Percentiles rank a stretch among this genome's conserved stretches.
These are phyloP conservation scores for Caenorhabditis sp. DNA, from an alignment of 2,888 invertebrate genomes.

Conservation along the genomic window DNA sequence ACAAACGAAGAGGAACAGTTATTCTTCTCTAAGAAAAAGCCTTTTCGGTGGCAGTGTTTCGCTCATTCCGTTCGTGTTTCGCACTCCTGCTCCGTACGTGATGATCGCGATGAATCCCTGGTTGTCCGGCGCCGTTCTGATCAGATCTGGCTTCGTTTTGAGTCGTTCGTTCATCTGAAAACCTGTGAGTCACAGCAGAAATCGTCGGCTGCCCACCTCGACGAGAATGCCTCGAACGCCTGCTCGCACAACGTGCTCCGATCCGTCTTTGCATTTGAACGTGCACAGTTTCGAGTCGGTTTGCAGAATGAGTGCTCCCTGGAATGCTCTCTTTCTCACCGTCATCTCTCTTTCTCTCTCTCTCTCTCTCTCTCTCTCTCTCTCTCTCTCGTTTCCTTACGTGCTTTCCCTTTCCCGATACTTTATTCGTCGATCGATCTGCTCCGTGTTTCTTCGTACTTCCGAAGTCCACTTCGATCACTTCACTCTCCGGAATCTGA, in stretches of 20 bases:
- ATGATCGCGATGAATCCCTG: conserved; percentile 68
- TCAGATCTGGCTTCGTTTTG: conserved; percentile 62
- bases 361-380: not conserved
- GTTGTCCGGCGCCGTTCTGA: conserved; percentile 68
- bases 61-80: conserved; percentile 61
- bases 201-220: conserved; percentile 45
- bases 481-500: conserved; percentile 59
- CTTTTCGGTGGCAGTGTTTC: conserved; percentile 48
- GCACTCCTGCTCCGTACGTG: conserved; percentile 66
- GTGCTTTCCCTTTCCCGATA: conserved; percentile 67
- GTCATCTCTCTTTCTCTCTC: not conserved
- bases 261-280: conserved; percentile 62
- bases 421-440: conserved; percentile 60
- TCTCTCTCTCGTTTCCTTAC: conserved; percentile 37
- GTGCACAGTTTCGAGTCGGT: conserved; percentile 67
- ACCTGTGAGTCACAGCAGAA: not conserved
- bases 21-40: conserved; percentile 23
- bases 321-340: not conserved
- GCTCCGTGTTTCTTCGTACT: conserved; percentile 61
- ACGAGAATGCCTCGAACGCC: conserved; percentile 64
- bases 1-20: conserved; percentile 2
- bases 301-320: conserved; percentile 68
- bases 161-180: conserved; percentile 64
- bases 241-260: conserved; percentile 60
- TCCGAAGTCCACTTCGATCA: conserved; percentile 65